Evolutionary conservation across 2,113 vertebrate genomes (phyloP).

Genomic region (Albula goreensis): DNA sequence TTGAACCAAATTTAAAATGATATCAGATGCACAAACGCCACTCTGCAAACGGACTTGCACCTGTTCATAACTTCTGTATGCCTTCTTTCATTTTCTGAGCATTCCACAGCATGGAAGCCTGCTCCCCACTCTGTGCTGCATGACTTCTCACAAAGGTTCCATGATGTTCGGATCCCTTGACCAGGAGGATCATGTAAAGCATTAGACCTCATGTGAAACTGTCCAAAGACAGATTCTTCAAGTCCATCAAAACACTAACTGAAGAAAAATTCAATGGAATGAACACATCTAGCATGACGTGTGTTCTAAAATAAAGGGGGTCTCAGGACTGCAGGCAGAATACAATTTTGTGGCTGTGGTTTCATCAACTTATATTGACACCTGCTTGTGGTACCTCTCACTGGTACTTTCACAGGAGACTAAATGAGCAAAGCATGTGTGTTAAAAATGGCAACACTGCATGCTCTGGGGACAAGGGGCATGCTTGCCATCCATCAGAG

Average conservation of each 20-base stretch:
- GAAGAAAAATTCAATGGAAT: neutral
- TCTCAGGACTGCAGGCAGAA: neutral
- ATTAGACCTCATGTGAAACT: too few species aligned
- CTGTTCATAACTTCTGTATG: too few species aligned
- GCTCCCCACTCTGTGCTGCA: too few species aligned
- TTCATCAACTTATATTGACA: neutral
- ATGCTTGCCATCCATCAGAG: neutral
- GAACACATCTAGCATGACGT: neutral
- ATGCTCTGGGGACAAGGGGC: neutral
- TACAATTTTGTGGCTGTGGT: neutral
- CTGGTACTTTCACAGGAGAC: neutral
- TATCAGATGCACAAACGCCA: too few species aligned
- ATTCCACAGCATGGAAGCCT: too few species aligned
- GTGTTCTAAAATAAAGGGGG: neutral
- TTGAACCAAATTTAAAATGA: too few species aligned
- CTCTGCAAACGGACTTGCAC: too few species aligned
- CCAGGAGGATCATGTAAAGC: too few species aligned
- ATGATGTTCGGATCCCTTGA: too few species aligned
- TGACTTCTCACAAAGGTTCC: too few species aligned
- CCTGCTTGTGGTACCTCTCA: neutral
- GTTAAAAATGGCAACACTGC: slow-evolving; percentile 11
- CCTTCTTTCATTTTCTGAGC: too few species aligned
- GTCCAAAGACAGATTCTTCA: too few species aligned
- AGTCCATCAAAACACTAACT: neutral
- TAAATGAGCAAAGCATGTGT: neutral